These are phyloP conservation scores for Arothron firmamentum DNA, from an alignment of 2,113 vertebrate genomes.

Conservation along the genomic window DNA sequence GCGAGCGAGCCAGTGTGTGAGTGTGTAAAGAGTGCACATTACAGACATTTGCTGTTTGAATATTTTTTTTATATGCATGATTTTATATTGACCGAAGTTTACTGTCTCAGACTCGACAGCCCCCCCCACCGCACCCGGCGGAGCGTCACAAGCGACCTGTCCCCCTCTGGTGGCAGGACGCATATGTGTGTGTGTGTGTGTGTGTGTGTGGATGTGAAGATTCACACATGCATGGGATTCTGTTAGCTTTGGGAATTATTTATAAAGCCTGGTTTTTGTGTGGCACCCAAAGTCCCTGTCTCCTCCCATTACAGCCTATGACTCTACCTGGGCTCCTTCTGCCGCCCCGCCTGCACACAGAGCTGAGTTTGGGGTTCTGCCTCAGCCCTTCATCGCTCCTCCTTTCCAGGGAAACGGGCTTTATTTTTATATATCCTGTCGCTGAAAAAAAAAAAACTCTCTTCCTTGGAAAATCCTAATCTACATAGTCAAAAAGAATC, in stretches of 20 bases:
- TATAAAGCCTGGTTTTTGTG: slow-evolving; percentile 78
- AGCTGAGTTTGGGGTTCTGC: slow-evolving; percentile 34
- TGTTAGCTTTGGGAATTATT: slow-evolving; percentile 82
- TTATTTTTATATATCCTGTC: slow-evolving; percentile 7
- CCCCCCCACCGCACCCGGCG: slow-evolving; percentile 30
- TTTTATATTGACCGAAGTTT: slow-evolving; percentile 42
- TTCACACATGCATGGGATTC: slow-evolving; percentile 73
- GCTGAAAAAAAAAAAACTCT: slow-evolving; percentile 6
- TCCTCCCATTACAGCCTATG: slow-evolving; percentile 78
- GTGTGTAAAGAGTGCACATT: slow-evolving; percentile 19
- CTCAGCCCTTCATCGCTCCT: slow-evolving; percentile 38
- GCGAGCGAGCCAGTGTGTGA: slow-evolving; percentile 34
- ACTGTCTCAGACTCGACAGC: slow-evolving; percentile 38
- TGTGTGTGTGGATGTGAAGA: slow-evolving; percentile 57
- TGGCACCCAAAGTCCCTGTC: slow-evolving; percentile 76
- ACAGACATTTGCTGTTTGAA: slow-evolving; percentile 24
- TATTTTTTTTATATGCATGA: slow-evolving; percentile 25
- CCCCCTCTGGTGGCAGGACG: slow-evolving; percentile 46
- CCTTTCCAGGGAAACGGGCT: slow-evolving; percentile 13
- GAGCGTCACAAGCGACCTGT: slow-evolving; percentile 56
- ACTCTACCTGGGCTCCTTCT: slow-evolving; percentile 69
- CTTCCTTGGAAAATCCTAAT: slow-evolving; percentile 24
- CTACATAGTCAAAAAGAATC: slow-evolving; percentile 25
- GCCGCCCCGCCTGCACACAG: slow-evolving; percentile 33
- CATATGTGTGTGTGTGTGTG: slow-evolving; percentile 32